Evolutionary conservation across 2,113 vertebrate genomes (phyloP).

Genomic region (Dromiciops gliroides): DNA sequence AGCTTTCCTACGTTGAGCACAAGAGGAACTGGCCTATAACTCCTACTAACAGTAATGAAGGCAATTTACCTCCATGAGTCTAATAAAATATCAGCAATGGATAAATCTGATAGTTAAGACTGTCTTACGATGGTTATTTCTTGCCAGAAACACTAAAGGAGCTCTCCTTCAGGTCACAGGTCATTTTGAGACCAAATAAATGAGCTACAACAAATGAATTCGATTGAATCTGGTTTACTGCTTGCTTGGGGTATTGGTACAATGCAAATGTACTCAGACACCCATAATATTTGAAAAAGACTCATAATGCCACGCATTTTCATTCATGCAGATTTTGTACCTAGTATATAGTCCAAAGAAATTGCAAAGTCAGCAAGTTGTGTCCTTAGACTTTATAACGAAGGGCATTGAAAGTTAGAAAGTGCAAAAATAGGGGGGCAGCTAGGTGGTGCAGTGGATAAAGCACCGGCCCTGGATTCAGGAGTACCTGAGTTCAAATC

Average conservation of each 20-base stretch:
- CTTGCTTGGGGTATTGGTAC: background rate
- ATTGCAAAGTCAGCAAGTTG: background rate
- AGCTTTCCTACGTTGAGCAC: background rate
- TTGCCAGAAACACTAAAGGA: slow-evolving; percentile 21
- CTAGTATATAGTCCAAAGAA: background rate
- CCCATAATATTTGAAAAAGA: background rate
- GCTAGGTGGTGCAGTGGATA: too few relatives aligned
- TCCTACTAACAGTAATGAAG: slow-evolving; percentile 35
- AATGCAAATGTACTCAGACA: background rate
- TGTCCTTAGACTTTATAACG: background rate
- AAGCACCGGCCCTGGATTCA: too few relatives aligned
- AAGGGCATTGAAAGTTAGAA: background rate
- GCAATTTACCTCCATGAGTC: slow-evolving; percentile 10
- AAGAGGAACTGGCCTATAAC: slow-evolving; percentile 29
- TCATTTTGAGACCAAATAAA: slow-evolving; percentile 45
- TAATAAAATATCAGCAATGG: slow-evolving; percentile 61
- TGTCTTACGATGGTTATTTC: slow-evolving; percentile 59
- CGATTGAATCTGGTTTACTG: background rate
- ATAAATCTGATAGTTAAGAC: slow-evolving; percentile 69
- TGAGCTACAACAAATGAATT: slow-evolving; percentile 41
- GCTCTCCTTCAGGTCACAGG: slow-evolving; percentile 15
- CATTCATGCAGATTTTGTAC: background rate
- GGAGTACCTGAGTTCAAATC: too few relatives aligned
- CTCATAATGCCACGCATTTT: background rate
- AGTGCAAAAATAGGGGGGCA: background rate